phyloP scores from a whole-genome alignment of 2,797 vertebrate species.

The Morelia viridis region DNA sequence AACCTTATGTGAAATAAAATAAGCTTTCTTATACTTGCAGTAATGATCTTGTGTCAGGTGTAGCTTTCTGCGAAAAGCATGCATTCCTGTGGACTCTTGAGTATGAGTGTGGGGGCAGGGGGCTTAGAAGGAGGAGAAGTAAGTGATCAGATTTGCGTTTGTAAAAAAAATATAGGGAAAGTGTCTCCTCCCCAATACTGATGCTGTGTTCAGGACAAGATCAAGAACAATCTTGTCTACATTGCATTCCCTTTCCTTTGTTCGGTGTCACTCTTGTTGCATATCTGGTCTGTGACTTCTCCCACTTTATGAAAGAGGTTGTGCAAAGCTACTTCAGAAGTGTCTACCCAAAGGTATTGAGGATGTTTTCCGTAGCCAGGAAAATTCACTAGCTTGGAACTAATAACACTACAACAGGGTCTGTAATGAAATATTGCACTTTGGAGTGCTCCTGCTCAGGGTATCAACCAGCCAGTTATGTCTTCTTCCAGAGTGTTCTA shows the following conservation, averaged over 20 bases:
- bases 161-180: neutral
- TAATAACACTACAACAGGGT: neutral
- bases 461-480: too few species aligned
- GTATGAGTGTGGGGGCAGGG: neutral
- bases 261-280: neutral
- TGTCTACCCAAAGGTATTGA: neutral
- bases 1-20: slow-evolving; percentile 30
- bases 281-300: neutral
- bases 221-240: neutral
- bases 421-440: neutral
- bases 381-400: neutral
- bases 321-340: neutral
- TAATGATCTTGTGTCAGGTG: neutral
- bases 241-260: neutral
- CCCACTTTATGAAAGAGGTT: neutral
- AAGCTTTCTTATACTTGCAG: slow-evolving; percentile 5
- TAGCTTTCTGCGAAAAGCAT: neutral
- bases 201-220: neutral
- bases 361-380: neutral
- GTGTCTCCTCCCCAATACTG: neutral
- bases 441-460: neutral
- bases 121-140: neutral
- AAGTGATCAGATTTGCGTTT: neutral
- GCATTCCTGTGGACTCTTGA: neutral
- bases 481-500: neutral